Conservation (phyloP, 2,113 vertebrate species). For the Entelurus aequoreus region DNA sequence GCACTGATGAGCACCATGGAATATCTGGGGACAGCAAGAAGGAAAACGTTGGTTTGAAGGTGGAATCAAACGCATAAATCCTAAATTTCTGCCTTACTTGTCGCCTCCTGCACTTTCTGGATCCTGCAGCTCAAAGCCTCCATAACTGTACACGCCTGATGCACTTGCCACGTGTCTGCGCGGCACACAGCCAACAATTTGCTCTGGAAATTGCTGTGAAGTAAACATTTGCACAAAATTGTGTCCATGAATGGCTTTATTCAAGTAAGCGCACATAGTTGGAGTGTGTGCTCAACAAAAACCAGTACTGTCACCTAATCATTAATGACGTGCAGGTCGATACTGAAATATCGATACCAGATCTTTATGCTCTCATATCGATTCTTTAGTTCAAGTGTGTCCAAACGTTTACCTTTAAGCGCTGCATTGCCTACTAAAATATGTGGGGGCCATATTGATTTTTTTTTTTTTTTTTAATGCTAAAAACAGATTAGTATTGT, state of each 20-base stretch:
- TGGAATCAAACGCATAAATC: background rate
- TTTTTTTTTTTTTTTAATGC: too few species aligned
- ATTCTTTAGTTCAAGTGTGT: too few species aligned
- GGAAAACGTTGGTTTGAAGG: background rate
- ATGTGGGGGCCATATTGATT: too few species aligned
- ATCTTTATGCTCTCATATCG: too few species aligned
- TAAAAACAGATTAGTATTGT: too few species aligned
- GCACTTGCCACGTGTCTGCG: slow-evolving; percentile 84
- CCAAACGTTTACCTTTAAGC: too few species aligned
- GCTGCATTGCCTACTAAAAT: too few species aligned
- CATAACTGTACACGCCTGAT: slow-evolving; percentile 84
- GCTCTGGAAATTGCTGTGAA: slow-evolving; percentile 88
- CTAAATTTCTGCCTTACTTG: slow-evolving; percentile 40
- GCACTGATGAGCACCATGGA: slow-evolving; percentile 94
- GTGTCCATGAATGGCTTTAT: too few species aligned
- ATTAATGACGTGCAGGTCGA: too few species aligned
- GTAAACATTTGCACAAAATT: background rate
- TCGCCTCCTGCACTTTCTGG: slow-evolving; percentile 79
- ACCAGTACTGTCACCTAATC: background rate
- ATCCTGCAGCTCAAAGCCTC: slow-evolving; percentile 85
- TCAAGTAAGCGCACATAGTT: too few species aligned
- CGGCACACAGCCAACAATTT: slow-evolving; percentile 95
- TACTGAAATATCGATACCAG: too few species aligned
- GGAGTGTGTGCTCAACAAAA: background rate
- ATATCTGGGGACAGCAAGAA: slow-evolving; percentile 63